Percentiles rank a stretch among this genome's conserved stretches.
These are phyloP conservation scores for Malurus elegans DNA, from an alignment of 2,113 vertebrate genomes.

Conservation along the genomic window DNA sequence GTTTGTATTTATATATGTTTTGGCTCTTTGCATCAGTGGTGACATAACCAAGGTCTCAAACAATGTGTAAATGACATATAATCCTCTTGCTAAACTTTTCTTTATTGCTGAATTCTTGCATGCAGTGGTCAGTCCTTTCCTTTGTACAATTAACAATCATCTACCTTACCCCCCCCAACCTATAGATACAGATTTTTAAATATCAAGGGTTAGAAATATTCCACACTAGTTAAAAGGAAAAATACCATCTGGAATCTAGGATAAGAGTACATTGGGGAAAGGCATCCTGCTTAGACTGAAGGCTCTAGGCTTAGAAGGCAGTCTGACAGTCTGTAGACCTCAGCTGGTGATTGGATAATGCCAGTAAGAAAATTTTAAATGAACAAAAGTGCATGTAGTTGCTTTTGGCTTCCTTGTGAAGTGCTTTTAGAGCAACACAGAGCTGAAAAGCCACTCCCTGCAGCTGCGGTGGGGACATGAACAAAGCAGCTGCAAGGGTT, in stretches of 20 bases:
- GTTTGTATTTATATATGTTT: not conserved
- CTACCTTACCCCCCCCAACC: not conserved
- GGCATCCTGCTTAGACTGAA: not conserved
- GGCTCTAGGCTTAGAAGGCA: not conserved
- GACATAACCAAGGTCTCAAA: not conserved
- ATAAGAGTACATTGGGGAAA: not conserved
- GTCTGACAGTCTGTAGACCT: not conserved
- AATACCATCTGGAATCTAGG: not conserved
- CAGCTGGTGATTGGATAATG: slow-evolving; percentile 47
- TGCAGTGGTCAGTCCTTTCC: not conserved
- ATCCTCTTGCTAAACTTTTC: not conserved
- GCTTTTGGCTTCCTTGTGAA: slow-evolving; percentile 64
- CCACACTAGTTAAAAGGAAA: not conserved
- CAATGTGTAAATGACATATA: not conserved
- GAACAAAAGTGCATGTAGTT: slow-evolving; percentile 45
- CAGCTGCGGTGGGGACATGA: slow-evolving; percentile 61
- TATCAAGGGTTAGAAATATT: not conserved
- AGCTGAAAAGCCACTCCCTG: slow-evolving; percentile 57
- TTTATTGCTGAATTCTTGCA: not conserved
- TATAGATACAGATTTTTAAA: not conserved
- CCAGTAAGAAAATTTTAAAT: slow-evolving; percentile 60
- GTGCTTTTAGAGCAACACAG: slow-evolving; percentile 67
- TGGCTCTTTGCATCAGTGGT: not conserved
- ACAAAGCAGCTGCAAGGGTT: slow-evolving; percentile 63
- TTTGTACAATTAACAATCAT: not conserved